Evolutionary conservation across 1,140 invertebrate species (phyloP).

Genomic region (Palaemon carinicauda): DNA sequence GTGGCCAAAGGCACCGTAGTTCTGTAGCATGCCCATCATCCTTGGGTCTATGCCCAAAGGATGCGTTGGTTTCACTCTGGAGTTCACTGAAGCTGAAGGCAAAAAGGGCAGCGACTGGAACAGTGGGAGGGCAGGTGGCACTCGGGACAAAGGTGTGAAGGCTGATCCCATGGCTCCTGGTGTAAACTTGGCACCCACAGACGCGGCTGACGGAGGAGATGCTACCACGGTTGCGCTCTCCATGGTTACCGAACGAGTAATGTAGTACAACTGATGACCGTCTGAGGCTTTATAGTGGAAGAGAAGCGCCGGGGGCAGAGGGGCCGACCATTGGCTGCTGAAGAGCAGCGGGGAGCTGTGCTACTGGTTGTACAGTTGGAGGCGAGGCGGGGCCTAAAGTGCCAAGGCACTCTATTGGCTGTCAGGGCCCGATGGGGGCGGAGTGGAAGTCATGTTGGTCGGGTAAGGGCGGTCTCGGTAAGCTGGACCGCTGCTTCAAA

Average conservation of each 20-base stretch:
- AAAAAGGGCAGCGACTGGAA: conserved; percentile 42
- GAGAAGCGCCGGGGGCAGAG: conserved; percentile 46
- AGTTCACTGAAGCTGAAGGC: not conserved
- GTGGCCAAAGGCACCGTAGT: conserved; percentile 27
- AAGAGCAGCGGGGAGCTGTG: conserved; percentile 42
- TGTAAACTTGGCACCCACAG: conserved; percentile 28
- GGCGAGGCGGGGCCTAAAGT: not conserved
- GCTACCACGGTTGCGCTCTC: conserved; percentile 29
- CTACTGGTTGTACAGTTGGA: conserved; percentile 34
- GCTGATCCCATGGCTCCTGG: conserved; percentile 35
- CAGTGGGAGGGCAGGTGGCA: conserved; percentile 24
- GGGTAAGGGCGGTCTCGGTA: conserved; percentile 4
- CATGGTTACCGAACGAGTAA: conserved; percentile 22
- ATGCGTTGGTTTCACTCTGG: not conserved
- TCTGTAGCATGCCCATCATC: conserved; percentile 40
- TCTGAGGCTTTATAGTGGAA: conserved; percentile 30
- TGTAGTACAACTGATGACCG: not conserved
- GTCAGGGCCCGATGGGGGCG: not conserved
- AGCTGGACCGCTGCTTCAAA: not conserved
- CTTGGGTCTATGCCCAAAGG: conserved; percentile 29
- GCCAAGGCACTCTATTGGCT: conserved; percentile 6
- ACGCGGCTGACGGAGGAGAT: conserved; percentile 18
- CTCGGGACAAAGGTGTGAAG: conserved; percentile 40
- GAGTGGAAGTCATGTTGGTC: conserved; percentile 37
- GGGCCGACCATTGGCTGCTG: conserved; percentile 46